phyloP scores from a whole-genome alignment of 1,140 invertebrate genomes.

The Eufriesea mexicana region DNA sequence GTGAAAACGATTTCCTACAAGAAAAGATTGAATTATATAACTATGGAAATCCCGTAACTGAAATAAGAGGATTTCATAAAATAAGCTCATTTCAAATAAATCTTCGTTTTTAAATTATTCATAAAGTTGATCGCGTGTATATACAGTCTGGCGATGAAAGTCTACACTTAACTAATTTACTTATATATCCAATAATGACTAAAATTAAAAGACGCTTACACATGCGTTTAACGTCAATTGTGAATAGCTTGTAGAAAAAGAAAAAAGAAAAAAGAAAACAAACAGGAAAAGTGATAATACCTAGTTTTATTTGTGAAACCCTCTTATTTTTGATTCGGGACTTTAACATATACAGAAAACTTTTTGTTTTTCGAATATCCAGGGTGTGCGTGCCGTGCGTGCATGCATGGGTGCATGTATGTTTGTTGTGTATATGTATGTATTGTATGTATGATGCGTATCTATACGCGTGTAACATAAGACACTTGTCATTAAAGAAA shows the following conservation, averaged over 20 bases:
- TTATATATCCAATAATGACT: not conserved
- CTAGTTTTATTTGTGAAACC: not conserved
- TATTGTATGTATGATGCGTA: conserved; percentile 17
- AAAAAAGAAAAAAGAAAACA: no score
- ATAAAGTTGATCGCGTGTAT: conserved; percentile 15
- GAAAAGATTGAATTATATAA: conserved; percentile 33
- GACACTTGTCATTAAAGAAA: conserved; percentile 22
- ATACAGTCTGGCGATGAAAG: conserved; percentile 4
- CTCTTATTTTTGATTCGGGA: conserved; percentile 31
- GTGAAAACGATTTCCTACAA: conserved; percentile 58
- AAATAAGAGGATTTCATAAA: conserved; percentile 28
- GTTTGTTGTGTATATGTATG: conserved; percentile 20
- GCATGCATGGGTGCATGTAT: not conserved
- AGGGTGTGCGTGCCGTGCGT: not conserved
- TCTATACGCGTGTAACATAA: conserved; percentile 45
- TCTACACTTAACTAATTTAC: conserved; percentile 3
- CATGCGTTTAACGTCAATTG: conserved; percentile 14
- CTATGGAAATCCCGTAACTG: conserved; percentile 2
- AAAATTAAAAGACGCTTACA: conserved; percentile 27
- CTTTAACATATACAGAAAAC: conserved; percentile 4
- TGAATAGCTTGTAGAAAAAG: conserved; percentile 34
- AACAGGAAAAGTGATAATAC: not conserved
- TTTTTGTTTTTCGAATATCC: conserved; percentile 20
- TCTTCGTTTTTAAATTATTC: conserved; percentile 31
- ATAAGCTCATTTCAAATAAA: not conserved